These are phyloP conservation scores for Donacobius atricapilla DNA, from an alignment of 2,113 vertebrate genomes.

Conservation along the genomic window DNA sequence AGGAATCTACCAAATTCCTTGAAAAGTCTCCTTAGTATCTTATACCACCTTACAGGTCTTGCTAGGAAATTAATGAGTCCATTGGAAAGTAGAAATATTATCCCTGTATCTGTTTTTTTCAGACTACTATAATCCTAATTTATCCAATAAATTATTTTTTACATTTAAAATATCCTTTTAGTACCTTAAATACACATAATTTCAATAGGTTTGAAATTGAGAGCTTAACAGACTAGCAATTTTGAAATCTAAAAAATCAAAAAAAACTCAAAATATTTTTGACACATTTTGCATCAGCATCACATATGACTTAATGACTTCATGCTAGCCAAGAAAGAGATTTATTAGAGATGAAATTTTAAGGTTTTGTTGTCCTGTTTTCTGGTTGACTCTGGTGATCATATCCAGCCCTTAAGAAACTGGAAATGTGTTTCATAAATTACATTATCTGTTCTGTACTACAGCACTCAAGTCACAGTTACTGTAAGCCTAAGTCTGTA, in stretches of 20 bases:
- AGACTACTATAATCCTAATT: not conserved
- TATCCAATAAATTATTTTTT: not conserved
- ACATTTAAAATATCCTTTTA: not conserved
- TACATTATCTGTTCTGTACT: not conserved
- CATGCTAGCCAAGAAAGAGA: not conserved
- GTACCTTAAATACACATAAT: not conserved
- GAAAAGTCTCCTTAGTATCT: not conserved
- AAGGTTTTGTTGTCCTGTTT: not conserved
- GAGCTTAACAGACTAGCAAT: not conserved
- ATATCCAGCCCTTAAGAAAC: not conserved
- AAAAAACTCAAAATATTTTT: not conserved
- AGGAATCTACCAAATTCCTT: not conserved
- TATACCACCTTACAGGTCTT: not conserved
- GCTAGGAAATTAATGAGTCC: not conserved
- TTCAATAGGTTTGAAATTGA: not conserved
- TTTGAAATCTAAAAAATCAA: not conserved
- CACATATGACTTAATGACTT: not conserved
- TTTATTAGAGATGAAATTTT: not conserved
- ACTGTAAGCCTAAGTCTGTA: not conserved
- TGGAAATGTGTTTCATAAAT: not conserved
- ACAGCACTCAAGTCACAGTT: not conserved
- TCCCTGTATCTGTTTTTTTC: fast-evolving
- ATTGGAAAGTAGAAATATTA: not conserved
- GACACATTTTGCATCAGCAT: not conserved
- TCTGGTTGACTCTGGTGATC: not conserved